Evolutionary conservation across 1,140 invertebrate genomes (phyloP).

Genomic region (Cotesia chilonis): DNA sequence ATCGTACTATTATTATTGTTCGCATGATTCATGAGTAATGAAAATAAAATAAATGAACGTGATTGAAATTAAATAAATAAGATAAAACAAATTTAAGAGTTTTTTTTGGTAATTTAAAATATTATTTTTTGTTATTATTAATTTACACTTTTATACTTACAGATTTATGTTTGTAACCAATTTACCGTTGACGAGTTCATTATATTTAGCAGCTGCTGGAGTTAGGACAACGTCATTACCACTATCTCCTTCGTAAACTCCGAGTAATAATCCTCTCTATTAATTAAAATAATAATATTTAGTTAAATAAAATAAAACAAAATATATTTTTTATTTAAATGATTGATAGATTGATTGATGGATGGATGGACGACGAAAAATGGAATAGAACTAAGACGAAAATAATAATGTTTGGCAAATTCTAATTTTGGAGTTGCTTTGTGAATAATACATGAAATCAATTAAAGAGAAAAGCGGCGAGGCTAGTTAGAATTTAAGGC

Average conservation of each 20-base stretch:
- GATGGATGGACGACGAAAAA: not conserved
- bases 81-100: not conserved
- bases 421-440: too few relatives aligned
- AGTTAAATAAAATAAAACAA: not conserved
- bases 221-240: conserved; percentile 63
- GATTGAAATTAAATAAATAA: conserved; percentile 31
- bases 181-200: conserved; percentile 64
- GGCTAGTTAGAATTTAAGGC: too few relatives aligned
- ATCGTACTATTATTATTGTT: too few relatives aligned
- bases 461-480: too few relatives aligned
- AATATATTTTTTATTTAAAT: not conserved
- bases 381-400: too few relatives aligned
- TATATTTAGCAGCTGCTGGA: conserved; percentile 64
- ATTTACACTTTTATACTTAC: conserved; percentile 61
- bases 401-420: too few relatives aligned
- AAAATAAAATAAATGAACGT: not conserved
- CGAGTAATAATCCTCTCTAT: conserved; percentile 68
- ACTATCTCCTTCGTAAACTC: conserved; percentile 66
- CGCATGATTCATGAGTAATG: too few relatives aligned
- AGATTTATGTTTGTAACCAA: conserved; percentile 64
- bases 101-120: not conserved
- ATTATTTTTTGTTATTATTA: not conserved
- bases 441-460: too few relatives aligned
- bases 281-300: conserved; percentile 37
- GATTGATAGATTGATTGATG: not conserved